Base-by-base conservation (phyloP, 2,113 vertebrate species). In the Lanius collurio region DNA sequence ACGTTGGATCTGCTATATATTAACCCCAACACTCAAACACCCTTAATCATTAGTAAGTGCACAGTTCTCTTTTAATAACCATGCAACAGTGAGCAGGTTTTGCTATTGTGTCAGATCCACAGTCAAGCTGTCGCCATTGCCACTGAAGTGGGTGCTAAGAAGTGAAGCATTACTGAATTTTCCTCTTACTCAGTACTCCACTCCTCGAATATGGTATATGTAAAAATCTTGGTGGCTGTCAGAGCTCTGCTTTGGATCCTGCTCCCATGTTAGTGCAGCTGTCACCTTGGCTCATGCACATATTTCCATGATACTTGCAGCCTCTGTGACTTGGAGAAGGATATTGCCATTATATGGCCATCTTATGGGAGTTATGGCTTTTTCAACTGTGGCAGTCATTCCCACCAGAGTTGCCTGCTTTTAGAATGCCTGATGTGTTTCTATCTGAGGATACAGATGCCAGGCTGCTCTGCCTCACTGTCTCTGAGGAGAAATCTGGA, bases 1-100 rank as follows among this genome's bases (percentile, higher is more conserved):
- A 26, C 6, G 12, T 11, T 60, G 31, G 4, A 44, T 47, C 17
- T 77, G 19, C 15, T 73, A n/a, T 2, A 2, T 73, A 10, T 52
- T 50, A 83, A 28, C 4, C 2, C 8, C 0, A 5, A 3, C 4
- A 6, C 3, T 7, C 22, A 22, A 69, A n/a, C 20, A 50, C 3
- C 4, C 2, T 75, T 42, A 63, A 60, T 49, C 31, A 23, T 68
- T 63, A 53, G 2, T 41, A 52, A 78, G n/a, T 17, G 23, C 13
- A 33, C 6, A 69, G 12, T 21, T 91, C 4, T 68, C 7, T 47
- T 60, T 46, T 37, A 15, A 42, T 53, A 84, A 41, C 2, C 15
- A 28, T 11, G 2, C 12, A 59, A 49, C 8, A 26, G 11, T 15
- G 15, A 77, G 3, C 8, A 82, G 42, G 26, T 23, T 67, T 63